Percentiles rank a stretch among this genome's conserved stretches.
Conservation (phyloP, 2,113 vertebrate species). For the human region DNA sequence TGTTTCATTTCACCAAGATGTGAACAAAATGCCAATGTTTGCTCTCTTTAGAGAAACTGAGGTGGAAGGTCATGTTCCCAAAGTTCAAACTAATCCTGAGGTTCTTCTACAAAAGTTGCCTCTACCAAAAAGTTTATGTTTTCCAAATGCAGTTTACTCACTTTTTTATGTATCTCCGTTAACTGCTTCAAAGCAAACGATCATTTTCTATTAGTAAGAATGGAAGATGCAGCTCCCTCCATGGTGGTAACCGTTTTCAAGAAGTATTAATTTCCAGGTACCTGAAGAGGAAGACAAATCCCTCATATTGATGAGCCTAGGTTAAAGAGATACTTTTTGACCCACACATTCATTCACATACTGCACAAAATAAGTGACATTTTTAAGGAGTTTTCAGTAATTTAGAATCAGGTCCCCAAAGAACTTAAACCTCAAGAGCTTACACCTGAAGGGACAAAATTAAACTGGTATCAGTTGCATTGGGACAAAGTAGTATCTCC, state of each 20-base stretch:
- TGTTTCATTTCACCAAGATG: background rate
- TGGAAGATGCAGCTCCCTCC: background rate
- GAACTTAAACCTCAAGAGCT: slow-evolving; percentile 7
- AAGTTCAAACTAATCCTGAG: background rate
- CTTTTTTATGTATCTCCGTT: background rate
- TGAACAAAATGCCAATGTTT: background rate
- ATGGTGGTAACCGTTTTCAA: background rate
- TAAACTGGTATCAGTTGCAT: background rate
- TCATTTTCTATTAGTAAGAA: background rate
- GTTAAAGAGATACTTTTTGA: background rate
- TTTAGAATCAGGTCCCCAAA: slow-evolving; percentile 4
- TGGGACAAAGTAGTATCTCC: background rate
- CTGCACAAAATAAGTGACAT: background rate
- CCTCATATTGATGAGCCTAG: background rate
- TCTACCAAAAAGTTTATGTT: background rate
- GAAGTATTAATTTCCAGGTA: background rate
- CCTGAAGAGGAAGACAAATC: background rate
- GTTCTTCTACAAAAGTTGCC: background rate
- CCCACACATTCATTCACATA: background rate
- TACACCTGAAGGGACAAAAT: slow-evolving; percentile 4
- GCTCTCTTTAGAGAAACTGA: background rate
- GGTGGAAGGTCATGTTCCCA: background rate
- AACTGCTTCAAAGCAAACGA: background rate
- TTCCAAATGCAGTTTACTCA: background rate
- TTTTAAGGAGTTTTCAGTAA: background rate